These are phyloP conservation scores for Sphyrna mokarran DNA, from an alignment of 2,113 vertebrate genomes.

Conservation along the genomic window DNA sequence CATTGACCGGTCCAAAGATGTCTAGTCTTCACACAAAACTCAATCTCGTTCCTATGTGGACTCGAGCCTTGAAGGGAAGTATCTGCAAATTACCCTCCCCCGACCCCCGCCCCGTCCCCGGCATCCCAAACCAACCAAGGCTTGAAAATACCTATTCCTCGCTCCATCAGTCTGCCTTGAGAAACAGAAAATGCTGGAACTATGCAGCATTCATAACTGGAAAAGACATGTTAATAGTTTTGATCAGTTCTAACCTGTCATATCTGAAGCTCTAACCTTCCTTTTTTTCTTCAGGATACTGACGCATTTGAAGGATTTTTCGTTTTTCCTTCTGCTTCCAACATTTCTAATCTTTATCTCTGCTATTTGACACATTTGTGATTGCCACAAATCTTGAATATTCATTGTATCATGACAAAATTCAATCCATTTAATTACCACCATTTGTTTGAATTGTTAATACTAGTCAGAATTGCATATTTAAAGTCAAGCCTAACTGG, in stretches of 20 bases:
- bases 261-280: not conserved
- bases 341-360: not conserved
- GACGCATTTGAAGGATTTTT: not conserved
- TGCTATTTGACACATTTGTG: not conserved
- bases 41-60: not conserved
- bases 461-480: slow-evolving; percentile 24
- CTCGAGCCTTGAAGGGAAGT: too few relatives aligned
- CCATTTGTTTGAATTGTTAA: slow-evolving; percentile 29
- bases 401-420: slow-evolving; percentile 31
- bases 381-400: not conserved
- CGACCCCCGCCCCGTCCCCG: too few relatives aligned
- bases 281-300: not conserved
- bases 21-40: not conserved
- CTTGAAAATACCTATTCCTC: not conserved
- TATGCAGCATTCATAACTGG: not conserved
- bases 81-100: not conserved
- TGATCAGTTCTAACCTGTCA: not conserved
- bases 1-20: not conserved
- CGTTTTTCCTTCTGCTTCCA: not conserved
- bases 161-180: not conserved
- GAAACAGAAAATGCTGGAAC: not conserved
- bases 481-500: not conserved
- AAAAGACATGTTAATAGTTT: not conserved
- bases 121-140: not conserved
- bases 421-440: slow-evolving; percentile 28